Evolutionary conservation across 2,888 invertebrate genomes (phyloP), one percentile per base, ranked within the genome.

Genomic region (Tenthredo scrophulariae): DNA sequence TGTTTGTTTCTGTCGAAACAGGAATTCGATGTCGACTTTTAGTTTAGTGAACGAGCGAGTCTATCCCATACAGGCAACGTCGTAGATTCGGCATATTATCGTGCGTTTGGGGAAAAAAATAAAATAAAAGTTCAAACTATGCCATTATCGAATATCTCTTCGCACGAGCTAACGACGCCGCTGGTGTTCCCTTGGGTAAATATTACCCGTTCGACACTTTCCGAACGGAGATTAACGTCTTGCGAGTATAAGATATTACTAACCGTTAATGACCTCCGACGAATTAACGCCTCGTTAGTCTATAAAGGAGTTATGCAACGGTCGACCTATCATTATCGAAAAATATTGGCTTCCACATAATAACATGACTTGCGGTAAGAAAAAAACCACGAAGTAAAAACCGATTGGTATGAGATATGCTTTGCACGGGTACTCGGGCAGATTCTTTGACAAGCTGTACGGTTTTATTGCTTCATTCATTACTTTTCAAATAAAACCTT

Each of bases 131-230:
- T 37, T 43, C 3, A 43, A 43, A 74, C 13, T 74, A 74, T 43
- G 13, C 22, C 40, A 74, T 74, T 22, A 43, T 74, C 72, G 43
- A 43, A 74, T 74, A 74, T 18, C 4, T 67, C 22, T 15, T 46
- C 22, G 50, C n/a, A 54, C 18, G 54, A 54, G 54, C 26, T 54
- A 77, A 54, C 33, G 50, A 50, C 77, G 15, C 4, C 22, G 22
- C 40, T 22, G 33, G 46, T 54, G 33, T 77, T 54, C 54, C 54
- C 77, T 15, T n/a, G 54, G 77, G 77, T 77, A 54, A 77, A 54
- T 74, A 43, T 74, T 22, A 9, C 22, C n/a, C n/a, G 22, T n/a
- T 54, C 77, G 46, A 77, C 33, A 77, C 54, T 77, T 77, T 33
- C 50, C 26, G 15, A 54, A 10, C 50, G 50, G 50, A 54, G 77